These are phyloP conservation scores for Catharus ustulatus DNA, from an alignment of 2,797 vertebrate genomes.

Conservation along the genomic window DNA sequence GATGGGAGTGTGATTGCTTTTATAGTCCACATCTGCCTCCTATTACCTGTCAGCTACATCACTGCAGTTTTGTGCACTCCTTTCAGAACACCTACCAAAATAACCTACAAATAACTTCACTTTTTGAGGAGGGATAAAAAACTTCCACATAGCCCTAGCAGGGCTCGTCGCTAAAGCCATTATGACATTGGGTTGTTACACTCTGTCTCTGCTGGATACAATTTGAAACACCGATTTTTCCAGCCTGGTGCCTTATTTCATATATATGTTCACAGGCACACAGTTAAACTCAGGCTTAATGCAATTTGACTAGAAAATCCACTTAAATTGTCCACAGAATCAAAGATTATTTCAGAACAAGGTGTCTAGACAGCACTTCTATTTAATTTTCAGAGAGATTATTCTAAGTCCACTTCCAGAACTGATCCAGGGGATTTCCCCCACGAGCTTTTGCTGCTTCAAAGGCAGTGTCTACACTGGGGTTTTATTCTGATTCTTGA, in stretches of 20 bases:
- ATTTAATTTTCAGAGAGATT: not conserved
- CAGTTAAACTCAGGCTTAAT: not conserved
- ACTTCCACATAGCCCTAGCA: not conserved
- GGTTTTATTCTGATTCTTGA: not conserved
- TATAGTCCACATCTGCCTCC: not conserved
- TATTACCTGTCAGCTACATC: not conserved
- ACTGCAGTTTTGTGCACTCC: not conserved
- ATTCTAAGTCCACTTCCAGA: not conserved
- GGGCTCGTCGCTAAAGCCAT: not conserved
- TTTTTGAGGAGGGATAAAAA: not conserved
- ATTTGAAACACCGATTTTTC: not conserved
- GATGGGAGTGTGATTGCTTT: not conserved
- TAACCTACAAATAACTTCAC: not conserved
- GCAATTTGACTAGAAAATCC: slow-evolving; percentile 21
- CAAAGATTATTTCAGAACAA: not conserved
- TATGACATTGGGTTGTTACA: not conserved
- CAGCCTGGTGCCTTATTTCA: not conserved
- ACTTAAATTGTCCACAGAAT: not conserved
- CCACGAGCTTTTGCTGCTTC: not conserved
- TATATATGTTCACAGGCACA: not conserved
- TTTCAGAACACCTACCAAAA: not conserved
- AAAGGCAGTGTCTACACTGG: rapidly evolving
- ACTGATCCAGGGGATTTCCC: not conserved
- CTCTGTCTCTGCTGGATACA: not conserved
- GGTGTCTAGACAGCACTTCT: not conserved